Conservation (phyloP, 2,113 vertebrate genomes). For the Peromyscus maniculatus region DNA sequence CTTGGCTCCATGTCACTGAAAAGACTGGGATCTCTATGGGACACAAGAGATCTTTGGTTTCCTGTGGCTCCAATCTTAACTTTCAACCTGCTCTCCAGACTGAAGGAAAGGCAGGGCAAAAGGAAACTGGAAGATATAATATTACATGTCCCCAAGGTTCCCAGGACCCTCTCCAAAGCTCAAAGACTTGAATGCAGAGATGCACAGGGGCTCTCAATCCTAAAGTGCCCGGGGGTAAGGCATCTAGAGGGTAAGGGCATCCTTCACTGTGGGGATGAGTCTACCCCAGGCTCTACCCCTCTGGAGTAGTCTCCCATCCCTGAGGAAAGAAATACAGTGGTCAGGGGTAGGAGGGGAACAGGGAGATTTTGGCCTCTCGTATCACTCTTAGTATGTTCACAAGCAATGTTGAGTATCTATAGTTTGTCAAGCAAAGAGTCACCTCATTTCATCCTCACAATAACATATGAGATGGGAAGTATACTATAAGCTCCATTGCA, state of each 20-base stretch:
- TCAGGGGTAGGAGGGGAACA: no score
- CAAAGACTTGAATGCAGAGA: neutral
- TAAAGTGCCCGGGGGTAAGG: neutral
- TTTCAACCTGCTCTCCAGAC: neutral
- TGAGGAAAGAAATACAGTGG: neutral
- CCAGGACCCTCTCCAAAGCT: neutral
- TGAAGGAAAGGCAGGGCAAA: neutral
- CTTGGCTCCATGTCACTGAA: neutral
- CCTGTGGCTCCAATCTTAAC: neutral
- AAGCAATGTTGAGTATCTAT: neutral
- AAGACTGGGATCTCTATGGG: neutral
- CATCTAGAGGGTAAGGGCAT: neutral
- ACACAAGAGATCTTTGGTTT: neutral
- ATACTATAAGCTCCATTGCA: neutral
- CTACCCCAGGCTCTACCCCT: neutral
- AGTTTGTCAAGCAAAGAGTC: neutral
- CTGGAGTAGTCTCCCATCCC: neutral
- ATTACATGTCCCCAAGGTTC: neutral
- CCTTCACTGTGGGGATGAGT: neutral
- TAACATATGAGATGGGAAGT: neutral
- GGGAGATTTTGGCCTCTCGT: neutral
- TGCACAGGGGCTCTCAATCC: neutral
- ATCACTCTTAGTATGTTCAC: neutral
- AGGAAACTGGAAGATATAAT: neutral
- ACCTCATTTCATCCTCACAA: neutral